Evolutionary conservation across 2,888 invertebrate species (phyloP).

Genomic region (Leucophenga montana): DNA sequence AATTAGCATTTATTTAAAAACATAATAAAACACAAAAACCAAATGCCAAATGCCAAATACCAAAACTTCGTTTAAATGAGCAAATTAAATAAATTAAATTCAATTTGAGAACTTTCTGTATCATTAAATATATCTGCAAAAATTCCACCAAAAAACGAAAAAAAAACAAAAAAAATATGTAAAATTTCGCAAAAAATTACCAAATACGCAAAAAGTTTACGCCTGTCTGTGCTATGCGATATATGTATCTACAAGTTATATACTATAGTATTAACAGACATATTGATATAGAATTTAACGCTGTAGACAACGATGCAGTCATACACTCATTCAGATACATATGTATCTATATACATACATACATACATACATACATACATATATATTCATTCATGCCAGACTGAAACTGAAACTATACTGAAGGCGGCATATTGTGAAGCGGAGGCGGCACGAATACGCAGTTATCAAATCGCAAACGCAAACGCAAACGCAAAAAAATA

Average conservation of each 20-base stretch:
- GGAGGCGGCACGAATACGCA: neutral
- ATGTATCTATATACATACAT: no score
- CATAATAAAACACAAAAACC: no score
- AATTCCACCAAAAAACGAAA: slow-evolving; percentile 10
- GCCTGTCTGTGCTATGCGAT: slow-evolving; percentile 38
- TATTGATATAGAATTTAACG: neutral
- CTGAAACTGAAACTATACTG: neutral
- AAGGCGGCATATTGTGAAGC: slow-evolving; percentile 2
- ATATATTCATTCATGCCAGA: neutral
- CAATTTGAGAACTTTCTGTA: no score
- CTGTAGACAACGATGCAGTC: neutral
- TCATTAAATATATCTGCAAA: neutral
- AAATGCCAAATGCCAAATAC: no score
- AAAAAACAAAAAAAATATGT: slow-evolving; percentile 7
- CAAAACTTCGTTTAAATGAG: no score
- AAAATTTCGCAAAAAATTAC: slow-evolving; percentile 14
- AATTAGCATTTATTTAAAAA: no score
- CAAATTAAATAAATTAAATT: slow-evolving; percentile 29
- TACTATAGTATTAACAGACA: slow-evolving; percentile 14
- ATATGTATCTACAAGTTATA: no score
- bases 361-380: no score
- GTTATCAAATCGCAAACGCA: no score
- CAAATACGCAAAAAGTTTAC: slow-evolving; percentile 40
- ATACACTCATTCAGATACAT: neutral
- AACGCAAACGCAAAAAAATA: no score